Conservation (phyloP, 2,888 invertebrate species). For the Limnephilus rhombicus region DNA sequence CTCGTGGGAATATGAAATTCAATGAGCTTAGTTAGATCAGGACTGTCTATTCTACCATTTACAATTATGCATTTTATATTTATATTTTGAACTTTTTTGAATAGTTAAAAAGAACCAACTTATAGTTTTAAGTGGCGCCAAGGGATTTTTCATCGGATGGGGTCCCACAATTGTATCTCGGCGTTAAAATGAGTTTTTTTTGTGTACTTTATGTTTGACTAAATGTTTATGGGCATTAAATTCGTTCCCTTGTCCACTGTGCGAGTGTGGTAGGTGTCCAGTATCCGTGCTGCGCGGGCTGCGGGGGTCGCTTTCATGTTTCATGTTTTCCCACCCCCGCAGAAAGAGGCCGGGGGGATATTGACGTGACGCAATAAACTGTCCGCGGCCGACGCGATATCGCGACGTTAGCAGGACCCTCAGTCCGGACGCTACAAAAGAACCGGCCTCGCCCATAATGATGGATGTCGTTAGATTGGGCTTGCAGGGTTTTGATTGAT, state of each 20-base stretch:
- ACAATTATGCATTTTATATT: no score
- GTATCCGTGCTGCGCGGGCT: not conserved
- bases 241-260: not conserved
- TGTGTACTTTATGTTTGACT: no score
- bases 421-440: not conserved
- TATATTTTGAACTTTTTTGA: no score
- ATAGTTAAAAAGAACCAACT: no score
- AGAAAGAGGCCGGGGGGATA: slow-evolving; percentile 15
- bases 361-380: slow-evolving; percentile 38
- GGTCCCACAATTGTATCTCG: not conserved
- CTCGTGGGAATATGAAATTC: no score
- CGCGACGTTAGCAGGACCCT: not conserved
- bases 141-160: not conserved
- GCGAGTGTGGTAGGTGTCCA: not conserved
- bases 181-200: no score
- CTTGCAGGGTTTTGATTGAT: not conserved
- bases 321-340: slow-evolving; percentile 5
- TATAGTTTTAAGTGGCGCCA: no score
- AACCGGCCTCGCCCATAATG: not conserved
- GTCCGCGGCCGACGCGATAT: slow-evolving; percentile 30
- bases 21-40: no score
- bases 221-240: not conserved
- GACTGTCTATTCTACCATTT: no score
- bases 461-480: not conserved
- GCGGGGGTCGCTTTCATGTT: not conserved